Evolutionary conservation across 2,113 vertebrate species (phyloP).

Genomic region (Istiophorus platypterus): DNA sequence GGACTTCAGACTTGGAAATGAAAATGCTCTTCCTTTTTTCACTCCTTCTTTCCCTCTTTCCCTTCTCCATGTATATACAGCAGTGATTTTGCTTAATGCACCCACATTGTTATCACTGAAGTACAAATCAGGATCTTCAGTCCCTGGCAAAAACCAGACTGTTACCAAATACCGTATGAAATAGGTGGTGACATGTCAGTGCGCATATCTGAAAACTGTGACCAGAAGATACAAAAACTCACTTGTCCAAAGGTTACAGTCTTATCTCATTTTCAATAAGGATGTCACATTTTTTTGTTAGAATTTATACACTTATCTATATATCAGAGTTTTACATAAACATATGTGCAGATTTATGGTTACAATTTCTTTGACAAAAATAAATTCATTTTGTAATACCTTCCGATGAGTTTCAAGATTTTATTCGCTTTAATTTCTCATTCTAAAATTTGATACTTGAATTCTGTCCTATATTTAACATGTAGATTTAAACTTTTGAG

Average conservation of each 20-base stretch:
- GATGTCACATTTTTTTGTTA: neutral
- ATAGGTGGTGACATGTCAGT: slow-evolving; percentile 26
- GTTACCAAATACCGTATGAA: slow-evolving; percentile 6
- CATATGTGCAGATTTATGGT: neutral
- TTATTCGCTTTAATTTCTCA: neutral
- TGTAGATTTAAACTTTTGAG: neutral
- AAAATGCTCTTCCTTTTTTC: slow-evolving; percentile 15
- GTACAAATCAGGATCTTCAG: slow-evolving; percentile 26
- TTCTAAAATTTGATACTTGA: no score
- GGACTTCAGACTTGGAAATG: slow-evolving; percentile 23
- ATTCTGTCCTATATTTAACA: neutral
- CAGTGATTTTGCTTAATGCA: slow-evolving; percentile 19
- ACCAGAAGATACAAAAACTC: slow-evolving; percentile 11
- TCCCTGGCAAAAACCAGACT: slow-evolving; percentile 9
- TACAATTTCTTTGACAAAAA: neutral
- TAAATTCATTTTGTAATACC: neutral
- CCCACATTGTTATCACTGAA: slow-evolving; percentile 40
- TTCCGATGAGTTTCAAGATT: neutral
- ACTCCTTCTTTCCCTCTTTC: neutral
- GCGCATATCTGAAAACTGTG: slow-evolving; percentile 34
- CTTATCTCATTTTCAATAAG: slow-evolving; percentile 2
- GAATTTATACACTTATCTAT: neutral
- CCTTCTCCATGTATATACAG: slow-evolving; percentile 25
- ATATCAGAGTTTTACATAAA: neutral
- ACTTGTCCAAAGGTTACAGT: neutral